Percentiles rank a stretch among this genome's conserved stretches.
Evolutionary conservation across 2,113 vertebrate species (phyloP).

Genomic region (Ptilorrhoa leucosticta): DNA sequence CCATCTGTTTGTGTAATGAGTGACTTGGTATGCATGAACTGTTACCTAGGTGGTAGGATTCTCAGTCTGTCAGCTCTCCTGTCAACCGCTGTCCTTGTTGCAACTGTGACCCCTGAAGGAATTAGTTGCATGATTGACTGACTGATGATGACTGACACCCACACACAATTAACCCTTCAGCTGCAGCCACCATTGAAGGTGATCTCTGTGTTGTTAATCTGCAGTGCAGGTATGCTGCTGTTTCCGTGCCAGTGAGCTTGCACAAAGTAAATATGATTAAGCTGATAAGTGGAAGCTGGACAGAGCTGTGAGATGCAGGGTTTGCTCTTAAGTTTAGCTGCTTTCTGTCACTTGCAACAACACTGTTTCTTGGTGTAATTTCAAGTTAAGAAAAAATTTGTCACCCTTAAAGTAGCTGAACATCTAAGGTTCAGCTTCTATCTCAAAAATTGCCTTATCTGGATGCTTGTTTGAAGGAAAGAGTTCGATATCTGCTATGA

Average conservation of each 20-base stretch:
- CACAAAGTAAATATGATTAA: background rate
- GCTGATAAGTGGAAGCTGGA: background rate
- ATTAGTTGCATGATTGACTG: constrained; percentile 64
- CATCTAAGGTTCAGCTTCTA: background rate
- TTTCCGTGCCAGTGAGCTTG: background rate
- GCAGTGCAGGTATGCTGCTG: background rate
- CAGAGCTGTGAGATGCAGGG: background rate
- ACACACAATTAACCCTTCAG: constrained; percentile 60
- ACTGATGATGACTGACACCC: constrained; percentile 58
- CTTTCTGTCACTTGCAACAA: background rate
- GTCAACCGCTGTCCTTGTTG: constrained; percentile 50
- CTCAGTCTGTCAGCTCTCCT: constrained; percentile 46
- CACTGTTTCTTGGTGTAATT: background rate
- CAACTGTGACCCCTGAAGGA: constrained; percentile 63
- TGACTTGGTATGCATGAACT: constrained; percentile 43
- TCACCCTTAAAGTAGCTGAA: background rate
- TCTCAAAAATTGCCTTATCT: background rate
- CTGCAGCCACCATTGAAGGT: constrained; percentile 16
- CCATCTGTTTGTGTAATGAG: constrained; percentile 33
- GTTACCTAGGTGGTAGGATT: constrained; percentile 36
- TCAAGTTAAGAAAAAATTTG: background rate
- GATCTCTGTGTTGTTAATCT: background rate
- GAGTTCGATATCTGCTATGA: background rate
- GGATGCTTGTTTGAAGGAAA: background rate
- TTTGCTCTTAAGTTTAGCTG: background rate